Evolutionary conservation across 2,888 invertebrate species (phyloP).

Genomic region (Nasonovia ribisnigri): DNA sequence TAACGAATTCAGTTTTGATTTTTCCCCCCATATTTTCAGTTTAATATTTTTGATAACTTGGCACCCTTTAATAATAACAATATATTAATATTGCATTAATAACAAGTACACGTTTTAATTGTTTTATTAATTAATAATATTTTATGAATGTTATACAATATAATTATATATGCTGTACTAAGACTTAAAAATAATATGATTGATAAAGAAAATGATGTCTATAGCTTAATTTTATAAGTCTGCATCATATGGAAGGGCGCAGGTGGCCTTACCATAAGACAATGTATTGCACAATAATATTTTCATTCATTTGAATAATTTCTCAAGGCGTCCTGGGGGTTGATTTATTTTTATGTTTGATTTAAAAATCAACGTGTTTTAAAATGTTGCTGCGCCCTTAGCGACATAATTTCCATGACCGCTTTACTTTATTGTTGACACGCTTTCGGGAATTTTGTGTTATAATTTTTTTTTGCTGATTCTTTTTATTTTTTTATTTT

Average conservation of each 20-base stretch:
- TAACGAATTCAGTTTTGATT: background rate
- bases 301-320: background rate
- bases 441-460: slow-evolving; percentile 63
- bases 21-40: background rate
- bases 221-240: slow-evolving; percentile 45
- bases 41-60: slow-evolving; percentile 26
- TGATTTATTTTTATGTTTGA: background rate
- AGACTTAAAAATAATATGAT: slow-evolving; percentile 38
- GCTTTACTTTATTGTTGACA: slow-evolving; percentile 63
- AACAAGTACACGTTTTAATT: slow-evolving; percentile 4
- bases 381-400: slow-evolving; percentile 51
- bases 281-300: slow-evolving; percentile 19
- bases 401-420: slow-evolving; percentile 44
- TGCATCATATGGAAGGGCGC: slow-evolving; percentile 50
- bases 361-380: slow-evolving; percentile 13
- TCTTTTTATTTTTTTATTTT: slow-evolving; percentile 50
- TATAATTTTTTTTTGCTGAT: slow-evolving; percentile 53
- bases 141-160: slow-evolving; percentile 54
- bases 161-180: slow-evolving; percentile 32
- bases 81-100: slow-evolving; percentile 34
- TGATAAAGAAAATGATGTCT: slow-evolving; percentile 24
- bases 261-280: slow-evolving; percentile 21
- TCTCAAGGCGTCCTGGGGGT: slow-evolving; percentile 61
- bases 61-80: slow-evolving; percentile 56
- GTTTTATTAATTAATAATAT: slow-evolving; percentile 36